Evolutionary conservation across 2,113 vertebrate species (phyloP).

Genomic region (Microcebus ravelobensis): DNA sequence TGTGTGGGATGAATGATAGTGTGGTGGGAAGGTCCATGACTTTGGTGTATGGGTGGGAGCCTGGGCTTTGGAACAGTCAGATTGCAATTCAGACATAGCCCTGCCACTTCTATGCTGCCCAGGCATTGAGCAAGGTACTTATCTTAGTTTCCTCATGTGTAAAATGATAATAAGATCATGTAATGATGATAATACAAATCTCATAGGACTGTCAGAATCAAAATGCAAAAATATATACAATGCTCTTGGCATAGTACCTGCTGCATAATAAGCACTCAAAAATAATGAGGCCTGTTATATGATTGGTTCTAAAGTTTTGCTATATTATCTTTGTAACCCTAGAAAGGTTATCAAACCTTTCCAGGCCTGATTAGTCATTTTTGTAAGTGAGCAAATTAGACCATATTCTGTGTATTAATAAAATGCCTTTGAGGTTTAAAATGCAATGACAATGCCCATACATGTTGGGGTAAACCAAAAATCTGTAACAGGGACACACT

Average conservation of each 20-base stretch:
- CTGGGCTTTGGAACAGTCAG: neutral
- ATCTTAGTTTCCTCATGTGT: neutral
- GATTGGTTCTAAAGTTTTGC: neutral
- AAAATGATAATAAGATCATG: neutral
- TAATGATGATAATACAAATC: neutral
- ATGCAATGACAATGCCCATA: neutral
- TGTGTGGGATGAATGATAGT: neutral
- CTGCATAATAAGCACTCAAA: neutral
- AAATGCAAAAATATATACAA: neutral
- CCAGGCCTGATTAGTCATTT: neutral
- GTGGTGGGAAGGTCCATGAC: neutral
- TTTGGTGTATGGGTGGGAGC: neutral
- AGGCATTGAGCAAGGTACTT: neutral
- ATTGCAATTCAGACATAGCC: neutral
- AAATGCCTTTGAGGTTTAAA: slow-evolving; percentile 1
- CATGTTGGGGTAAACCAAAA: neutral
- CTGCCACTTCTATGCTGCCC: neutral
- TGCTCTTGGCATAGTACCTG: neutral
- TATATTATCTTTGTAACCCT: neutral
- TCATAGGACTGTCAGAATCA: neutral
- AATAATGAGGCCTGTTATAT: neutral
- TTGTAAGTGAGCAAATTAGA: neutral
- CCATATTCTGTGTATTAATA: neutral
- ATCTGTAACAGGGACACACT: neutral
- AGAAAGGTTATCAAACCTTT: neutral